Percentiles rank a stretch among this genome's conserved stretches.
These are phyloP conservation scores for Leuciscus idus DNA, from an alignment of 2,113 vertebrate species.

Conservation along the genomic window DNA sequence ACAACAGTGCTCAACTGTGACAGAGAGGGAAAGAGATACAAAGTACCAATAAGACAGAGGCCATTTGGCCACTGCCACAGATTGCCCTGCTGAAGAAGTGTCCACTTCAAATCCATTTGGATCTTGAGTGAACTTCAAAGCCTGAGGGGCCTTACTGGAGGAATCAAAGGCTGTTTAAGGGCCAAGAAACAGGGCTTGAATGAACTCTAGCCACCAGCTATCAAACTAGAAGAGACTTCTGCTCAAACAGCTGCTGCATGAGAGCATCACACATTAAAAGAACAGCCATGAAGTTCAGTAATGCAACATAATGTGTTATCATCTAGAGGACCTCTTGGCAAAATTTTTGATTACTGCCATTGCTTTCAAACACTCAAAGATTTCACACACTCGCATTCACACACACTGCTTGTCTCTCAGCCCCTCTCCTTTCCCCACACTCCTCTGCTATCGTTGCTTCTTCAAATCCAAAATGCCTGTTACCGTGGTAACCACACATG, in stretches of 20 bases:
- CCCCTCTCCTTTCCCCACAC: slow-evolving; percentile 21
- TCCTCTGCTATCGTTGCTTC: slow-evolving; percentile 29
- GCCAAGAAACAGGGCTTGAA: not conserved
- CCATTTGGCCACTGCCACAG: slow-evolving; percentile 17
- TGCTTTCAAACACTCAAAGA: not conserved
- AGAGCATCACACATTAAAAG: slow-evolving; percentile 13
- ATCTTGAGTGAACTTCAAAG: slow-evolving; percentile 51
- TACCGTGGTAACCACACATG: slow-evolving; percentile 53
- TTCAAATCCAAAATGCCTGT: slow-evolving; percentile 47
- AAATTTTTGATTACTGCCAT: not conserved
- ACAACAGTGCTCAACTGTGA: not conserved
- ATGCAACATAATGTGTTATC: not conserved
- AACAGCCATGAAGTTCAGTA: not conserved
- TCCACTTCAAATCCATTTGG: slow-evolving; percentile 46
- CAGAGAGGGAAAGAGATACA: not conserved
- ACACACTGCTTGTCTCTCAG: not conserved
- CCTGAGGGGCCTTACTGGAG: slow-evolving; percentile 17
- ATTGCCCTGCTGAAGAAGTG: not conserved
- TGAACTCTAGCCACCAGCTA: slow-evolving; percentile 35
- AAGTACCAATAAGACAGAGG: not conserved
- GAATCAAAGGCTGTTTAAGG: slow-evolving; percentile 42
- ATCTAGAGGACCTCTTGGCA: not conserved
- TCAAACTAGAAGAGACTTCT: not conserved
- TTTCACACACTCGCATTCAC: not conserved
- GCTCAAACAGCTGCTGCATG: slow-evolving; percentile 26